Evolutionary conservation across 2,113 vertebrate species (phyloP), one percentile per base, ranked within the genome.

Genomic region (Silurus meridionalis): DNA sequence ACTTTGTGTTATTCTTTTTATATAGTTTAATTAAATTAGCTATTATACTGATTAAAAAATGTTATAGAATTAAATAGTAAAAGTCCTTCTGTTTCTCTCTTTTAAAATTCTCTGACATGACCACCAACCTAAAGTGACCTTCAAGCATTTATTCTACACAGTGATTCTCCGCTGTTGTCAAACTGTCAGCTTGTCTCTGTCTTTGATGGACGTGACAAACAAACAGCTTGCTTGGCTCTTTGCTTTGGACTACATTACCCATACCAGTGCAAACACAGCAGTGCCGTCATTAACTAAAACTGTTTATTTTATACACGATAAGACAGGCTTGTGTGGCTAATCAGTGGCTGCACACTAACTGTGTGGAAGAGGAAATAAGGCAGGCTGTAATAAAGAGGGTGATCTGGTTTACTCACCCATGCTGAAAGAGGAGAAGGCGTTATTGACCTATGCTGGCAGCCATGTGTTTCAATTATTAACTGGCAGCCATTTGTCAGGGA

Each of bases 391-490:
- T 97, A 95, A 74, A 80, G 80, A 71, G 69, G 72, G 74, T 28
- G 96, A 97, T 97, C 95, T 95, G 97, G 97, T 97, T 98, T 98
- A 98, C 96, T 97, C 96, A 95, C 96, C 96, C 96, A 96, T 96
- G 95, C 95, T 95, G 96, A 97, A 92, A 90, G 90, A 92, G 91
- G 90, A 96, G 97, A 97, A 94, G 96, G 96, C 96, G 96, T 97
- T 98, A 98, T 97, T 99, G 97, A 99, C 97, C 97, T 98, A 96
- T 93, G 94, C 96, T 97, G 96, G 97, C 97, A 97, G 96, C 97
- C 97, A 98, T 97, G 97, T 97, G 97, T 97, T 98, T 99, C 97
- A 97, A 97, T 98, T 99, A 99, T 99, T 97, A 97, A 96, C 96
- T 92, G 95, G 96, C 97, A 97, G 95, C 96, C 97, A 98, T 99